These are phyloP conservation scores for Catostomus latipinnis DNA, from an alignment of 2,797 vertebrate genomes.

Conservation along the genomic window DNA sequence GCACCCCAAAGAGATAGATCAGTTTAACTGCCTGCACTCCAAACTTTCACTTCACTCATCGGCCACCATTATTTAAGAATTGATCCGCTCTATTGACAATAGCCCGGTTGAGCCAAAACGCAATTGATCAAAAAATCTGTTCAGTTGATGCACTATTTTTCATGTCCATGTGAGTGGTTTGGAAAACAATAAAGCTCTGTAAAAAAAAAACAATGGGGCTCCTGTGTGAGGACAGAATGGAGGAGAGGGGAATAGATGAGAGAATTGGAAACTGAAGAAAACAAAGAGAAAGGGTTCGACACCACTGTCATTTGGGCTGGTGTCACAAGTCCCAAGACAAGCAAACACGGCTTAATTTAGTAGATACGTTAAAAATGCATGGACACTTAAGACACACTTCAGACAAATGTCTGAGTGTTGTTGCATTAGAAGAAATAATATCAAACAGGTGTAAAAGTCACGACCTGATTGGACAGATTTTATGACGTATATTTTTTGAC, in stretches of 20 bases:
- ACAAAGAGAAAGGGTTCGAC: no score
- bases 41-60: constrained; percentile 60
- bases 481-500: no score
- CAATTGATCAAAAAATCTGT: constrained; percentile 61
- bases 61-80: constrained; percentile 61
- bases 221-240: constrained; percentile 57
- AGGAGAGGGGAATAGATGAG: background rate
- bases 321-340: no score
- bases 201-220: constrained; percentile 29
- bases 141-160: constrained; percentile 60
- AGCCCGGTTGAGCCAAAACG: constrained; percentile 56
- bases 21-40: constrained; percentile 58
- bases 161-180: constrained; percentile 53
- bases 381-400: no score
- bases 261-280: no score
- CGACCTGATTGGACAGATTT: no score
- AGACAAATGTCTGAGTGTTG: no score
- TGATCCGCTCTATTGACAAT: constrained; percentile 56
- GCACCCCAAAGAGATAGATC: constrained; percentile 51
- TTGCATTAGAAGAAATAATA: no score
- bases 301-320: no score
- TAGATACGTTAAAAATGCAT: no score
- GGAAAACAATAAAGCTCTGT: constrained; percentile 22
- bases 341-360: no score
- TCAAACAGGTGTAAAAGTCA: no score